A percentile compares a stretch with the other conserved stretches of the same genome.
Conservation (phyloP, 2,888 invertebrate species). For the Sicus ferrugineus region DNA sequence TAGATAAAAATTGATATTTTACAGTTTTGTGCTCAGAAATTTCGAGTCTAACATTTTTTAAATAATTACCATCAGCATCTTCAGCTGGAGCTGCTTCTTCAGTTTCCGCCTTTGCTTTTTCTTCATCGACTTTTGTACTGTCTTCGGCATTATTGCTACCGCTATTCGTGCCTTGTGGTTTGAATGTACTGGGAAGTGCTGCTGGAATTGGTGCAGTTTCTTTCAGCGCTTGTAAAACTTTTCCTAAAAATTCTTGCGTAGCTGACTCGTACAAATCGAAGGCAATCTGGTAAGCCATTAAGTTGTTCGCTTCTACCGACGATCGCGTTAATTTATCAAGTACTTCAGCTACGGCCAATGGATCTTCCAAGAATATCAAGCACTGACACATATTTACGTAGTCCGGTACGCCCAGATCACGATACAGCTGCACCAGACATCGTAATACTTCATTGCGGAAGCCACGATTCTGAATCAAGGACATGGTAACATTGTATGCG, state of each 20-base stretch:
- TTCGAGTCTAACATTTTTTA: background rate
- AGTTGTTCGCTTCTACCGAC: slow-evolving; percentile 74
- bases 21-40: too few species aligned
- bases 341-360: slow-evolving; percentile 90
- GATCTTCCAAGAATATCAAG: slow-evolving; percentile 94
- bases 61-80: slow-evolving; percentile 64
- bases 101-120: slow-evolving; percentile 45
- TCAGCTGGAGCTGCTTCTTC: slow-evolving; percentile 66
- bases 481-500: slow-evolving; percentile 96
- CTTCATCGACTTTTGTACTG: slow-evolving; percentile 57
- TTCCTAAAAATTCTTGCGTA: slow-evolving; percentile 94
- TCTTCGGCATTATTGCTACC: slow-evolving; percentile 47
- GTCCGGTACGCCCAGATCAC: slow-evolving; percentile 88
- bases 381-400: slow-evolving; percentile 99
- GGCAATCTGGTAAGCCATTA: slow-evolving; percentile 98
- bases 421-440: slow-evolving; percentile 88
- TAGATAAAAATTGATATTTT: too few species aligned
- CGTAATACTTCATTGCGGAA: slow-evolving; percentile 91
- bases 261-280: slow-evolving; percentile 99
- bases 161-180: slow-evolving; percentile 70
- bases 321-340: slow-evolving; percentile 88
- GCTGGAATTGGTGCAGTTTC: slow-evolving; percentile 84
- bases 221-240: slow-evolving; percentile 83
- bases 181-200: slow-evolving; percentile 77
- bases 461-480: slow-evolving; percentile 90